Conservation (phyloP, 2,797 vertebrate species). For the Antennarius maculatus region DNA sequence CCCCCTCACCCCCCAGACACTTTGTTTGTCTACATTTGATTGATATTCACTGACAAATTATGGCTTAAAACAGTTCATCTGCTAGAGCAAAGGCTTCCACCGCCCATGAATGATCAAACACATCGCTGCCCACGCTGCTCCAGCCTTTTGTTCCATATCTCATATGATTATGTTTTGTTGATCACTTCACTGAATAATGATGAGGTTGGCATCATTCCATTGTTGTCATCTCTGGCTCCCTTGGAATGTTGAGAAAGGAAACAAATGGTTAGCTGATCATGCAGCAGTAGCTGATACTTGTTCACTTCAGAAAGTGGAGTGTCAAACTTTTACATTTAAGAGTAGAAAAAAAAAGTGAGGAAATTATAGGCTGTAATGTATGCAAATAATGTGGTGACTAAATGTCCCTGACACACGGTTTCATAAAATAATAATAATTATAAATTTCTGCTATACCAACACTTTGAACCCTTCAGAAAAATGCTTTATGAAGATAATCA, state of each 20-base stretch:
- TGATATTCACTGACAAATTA: conserved; percentile 71
- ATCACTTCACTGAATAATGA: conserved; percentile 66
- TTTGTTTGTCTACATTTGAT: conserved; percentile 62
- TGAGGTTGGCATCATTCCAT: conserved; percentile 56
- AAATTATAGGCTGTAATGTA: conserved; percentile 14
- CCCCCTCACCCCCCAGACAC: conserved; percentile 21
- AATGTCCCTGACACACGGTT: conserved; percentile 5
- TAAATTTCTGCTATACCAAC: conserved; percentile 1
- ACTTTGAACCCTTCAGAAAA: conserved; percentile 11
- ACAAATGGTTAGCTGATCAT: conserved; percentile 58
- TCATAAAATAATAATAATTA: conserved; percentile 10
- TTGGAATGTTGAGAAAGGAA: conserved; percentile 45
- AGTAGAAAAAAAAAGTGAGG: conserved; percentile 16
- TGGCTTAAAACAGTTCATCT: conserved; percentile 20
- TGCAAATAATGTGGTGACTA: neutral
- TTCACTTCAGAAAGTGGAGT: conserved; percentile 49
- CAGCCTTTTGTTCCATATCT: conserved; percentile 49
- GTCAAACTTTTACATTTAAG: conserved; percentile 36
- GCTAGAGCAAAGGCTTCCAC: conserved; percentile 27
- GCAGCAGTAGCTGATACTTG: conserved; percentile 29
- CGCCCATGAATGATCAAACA: conserved; percentile 24
- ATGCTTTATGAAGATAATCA: conserved; percentile 9
- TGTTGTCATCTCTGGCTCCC: conserved; percentile 54
- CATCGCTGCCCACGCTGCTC: conserved; percentile 42
- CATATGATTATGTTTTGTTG: conserved; percentile 64